phyloP scores from a whole-genome alignment of 1,140 invertebrate species.

The Drosophila dunni region DNA sequence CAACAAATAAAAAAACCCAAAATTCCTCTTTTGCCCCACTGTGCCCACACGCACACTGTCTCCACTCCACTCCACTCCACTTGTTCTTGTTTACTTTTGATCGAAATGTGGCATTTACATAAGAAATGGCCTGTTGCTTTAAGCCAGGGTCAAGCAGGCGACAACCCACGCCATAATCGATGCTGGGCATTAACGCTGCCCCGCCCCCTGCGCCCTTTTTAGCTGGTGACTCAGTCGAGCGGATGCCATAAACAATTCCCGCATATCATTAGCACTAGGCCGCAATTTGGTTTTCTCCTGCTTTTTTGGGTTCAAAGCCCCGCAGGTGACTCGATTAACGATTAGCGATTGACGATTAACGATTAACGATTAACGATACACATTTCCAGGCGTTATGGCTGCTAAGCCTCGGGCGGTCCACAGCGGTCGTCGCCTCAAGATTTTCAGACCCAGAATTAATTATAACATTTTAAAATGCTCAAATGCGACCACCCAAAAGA shows the following conservation, averaged over 20 bases:
- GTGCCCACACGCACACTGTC: too few relatives aligned
- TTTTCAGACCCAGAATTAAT: conserved; percentile 16
- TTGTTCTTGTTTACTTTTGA: conserved; percentile 24
- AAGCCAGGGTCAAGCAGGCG: conserved; percentile 11
- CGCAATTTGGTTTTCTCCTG: neutral
- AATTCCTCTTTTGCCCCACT: neutral
- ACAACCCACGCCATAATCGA: conserved; percentile 31
- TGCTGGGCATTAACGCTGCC: conserved; percentile 1
- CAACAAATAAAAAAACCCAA: conserved; percentile 56
- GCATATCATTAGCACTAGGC: conserved; percentile 34
- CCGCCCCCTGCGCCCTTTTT: too few relatives aligned
- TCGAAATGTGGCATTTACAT: conserved; percentile 36
- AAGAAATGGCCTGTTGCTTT: conserved; percentile 9
- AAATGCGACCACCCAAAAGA: conserved; percentile 31
- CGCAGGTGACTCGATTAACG: conserved; percentile 29
- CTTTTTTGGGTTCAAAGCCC: neutral
- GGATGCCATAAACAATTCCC: conserved; percentile 44
- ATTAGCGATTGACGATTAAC: conserved; percentile 35
- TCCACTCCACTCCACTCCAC: neutral
- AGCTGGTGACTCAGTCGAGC: conserved; percentile 31
- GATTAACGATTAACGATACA: conserved; percentile 33
- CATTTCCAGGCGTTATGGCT: conserved; percentile 11
- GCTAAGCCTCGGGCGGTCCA: conserved; percentile 52
- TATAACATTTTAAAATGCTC: conserved; percentile 29
- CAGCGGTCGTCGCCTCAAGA: conserved; percentile 34